Conservation (phyloP, 2,797 vertebrate species). For the Falco peregrinus region DNA sequence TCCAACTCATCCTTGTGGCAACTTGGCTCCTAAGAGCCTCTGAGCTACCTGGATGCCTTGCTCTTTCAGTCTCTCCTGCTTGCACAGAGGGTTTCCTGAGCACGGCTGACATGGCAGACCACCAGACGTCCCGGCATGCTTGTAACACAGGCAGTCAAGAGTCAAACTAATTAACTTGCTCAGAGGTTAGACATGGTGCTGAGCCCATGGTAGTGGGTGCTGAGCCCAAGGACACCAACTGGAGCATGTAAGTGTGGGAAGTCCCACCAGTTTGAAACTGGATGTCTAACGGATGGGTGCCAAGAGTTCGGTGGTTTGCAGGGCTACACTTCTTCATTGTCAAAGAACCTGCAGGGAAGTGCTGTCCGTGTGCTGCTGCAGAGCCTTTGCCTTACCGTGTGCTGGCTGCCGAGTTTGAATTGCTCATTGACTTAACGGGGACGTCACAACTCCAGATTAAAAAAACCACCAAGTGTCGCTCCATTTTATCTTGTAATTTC, state of each 20-base stretch:
- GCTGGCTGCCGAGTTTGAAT: not conserved
- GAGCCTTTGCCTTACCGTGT: not conserved
- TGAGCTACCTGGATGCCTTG: not conserved
- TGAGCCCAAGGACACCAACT: not conserved
- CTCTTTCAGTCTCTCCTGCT: not conserved
- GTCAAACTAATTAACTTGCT: not conserved
- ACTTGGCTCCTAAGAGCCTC: not conserved
- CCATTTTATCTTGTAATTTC: not conserved
- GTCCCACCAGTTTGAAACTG: not conserved
- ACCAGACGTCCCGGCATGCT: not conserved
- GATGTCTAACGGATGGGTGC: fast-evolving
- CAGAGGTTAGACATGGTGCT: not conserved
- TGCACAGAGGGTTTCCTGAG: not conserved
- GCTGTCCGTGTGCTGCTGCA: not conserved
- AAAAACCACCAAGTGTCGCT: not conserved
- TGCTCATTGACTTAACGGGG: not conserved
- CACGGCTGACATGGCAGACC: fast-evolving
- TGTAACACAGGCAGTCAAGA: not conserved
- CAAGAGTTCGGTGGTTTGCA: not conserved
- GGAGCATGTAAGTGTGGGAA: not conserved
- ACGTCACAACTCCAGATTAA: not conserved
- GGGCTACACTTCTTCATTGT: not conserved
- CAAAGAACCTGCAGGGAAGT: not conserved
- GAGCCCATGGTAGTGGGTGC: not conserved
- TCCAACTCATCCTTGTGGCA: not conserved